Base-by-base conservation (phyloP, 2,113 vertebrate species). In the Ondatra zibethicus region DNA sequence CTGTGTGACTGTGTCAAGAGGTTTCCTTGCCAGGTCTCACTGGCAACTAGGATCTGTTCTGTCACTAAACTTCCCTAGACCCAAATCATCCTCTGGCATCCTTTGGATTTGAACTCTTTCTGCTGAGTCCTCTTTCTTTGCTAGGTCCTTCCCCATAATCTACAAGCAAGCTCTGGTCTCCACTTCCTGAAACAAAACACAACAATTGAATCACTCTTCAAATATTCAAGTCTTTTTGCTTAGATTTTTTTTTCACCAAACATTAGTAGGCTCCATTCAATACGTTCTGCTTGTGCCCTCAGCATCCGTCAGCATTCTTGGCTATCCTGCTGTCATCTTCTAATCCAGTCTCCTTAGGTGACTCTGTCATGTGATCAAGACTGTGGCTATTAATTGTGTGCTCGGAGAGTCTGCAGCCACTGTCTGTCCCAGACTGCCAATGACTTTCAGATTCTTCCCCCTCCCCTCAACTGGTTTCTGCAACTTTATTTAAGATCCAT, bases 401-500 rank as follows among this genome's bases (percentile, higher is more conserved):
- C 11, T 85, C 68, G 25, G 88, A 78, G 66, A 33, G 63, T 92
- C 39, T 80, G 36, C 45, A 5, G 80, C 13, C 36, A 36, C 8
- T 61, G 47, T 72, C 47, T 76, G 63, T 16, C 31, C 61, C 63
- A 85, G n/a, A 47, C n/a, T 81, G 42, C 9, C 58, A 5, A 81
- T 80, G 88, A 88, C 25, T 70, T 70, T 25, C 33, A 52, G 33
- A 72, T n/a, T 66, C 25, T 4, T 27, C 2, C 12, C 23, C 55
- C 7, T 25, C 3, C 1, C 27, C 58, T 17, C 23, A 98, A 98
- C 99, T 99, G 99, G 99, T 99, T 99, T 99, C 99, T 99, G 99
- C 99, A 99, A 99, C 99, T 99, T 99, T 99, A 99, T 99, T 99
- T 99, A 99, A 99, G 99, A 99, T 99, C 98, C 99, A 99, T 58